Conservation (phyloP, 2,797 vertebrate genomes). For the Acrossocheilus fasciatus region DNA sequence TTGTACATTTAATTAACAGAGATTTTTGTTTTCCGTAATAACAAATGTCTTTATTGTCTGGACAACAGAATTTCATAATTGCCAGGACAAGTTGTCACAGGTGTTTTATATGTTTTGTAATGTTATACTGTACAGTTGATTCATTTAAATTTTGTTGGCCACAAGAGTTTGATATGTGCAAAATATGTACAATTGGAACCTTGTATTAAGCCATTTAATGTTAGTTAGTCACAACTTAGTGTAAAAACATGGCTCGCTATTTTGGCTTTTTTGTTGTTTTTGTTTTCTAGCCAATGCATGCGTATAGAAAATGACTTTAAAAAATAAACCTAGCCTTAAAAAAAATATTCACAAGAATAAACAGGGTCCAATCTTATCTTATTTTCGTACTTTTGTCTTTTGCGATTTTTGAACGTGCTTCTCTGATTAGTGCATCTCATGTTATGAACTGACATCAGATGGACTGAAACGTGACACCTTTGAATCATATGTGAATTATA, state of each 20-base stretch:
- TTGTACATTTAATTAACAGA: background rate
- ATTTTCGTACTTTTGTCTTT: background rate
- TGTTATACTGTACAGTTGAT: background rate
- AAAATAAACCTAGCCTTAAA: background rate
- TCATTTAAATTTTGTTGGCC: background rate
- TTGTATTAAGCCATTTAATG: background rate
- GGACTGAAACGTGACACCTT: background rate
- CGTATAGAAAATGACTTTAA: background rate
- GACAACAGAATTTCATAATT: background rate
- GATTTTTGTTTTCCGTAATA: background rate
- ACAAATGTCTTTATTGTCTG: background rate
- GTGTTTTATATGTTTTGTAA: background rate
- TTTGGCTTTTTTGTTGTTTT: background rate
- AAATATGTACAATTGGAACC: background rate
- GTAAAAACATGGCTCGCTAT: background rate
- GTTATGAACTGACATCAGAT: background rate
- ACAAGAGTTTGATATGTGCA: background rate
- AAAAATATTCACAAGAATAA: background rate
- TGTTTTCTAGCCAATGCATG: background rate
- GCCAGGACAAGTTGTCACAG: background rate
- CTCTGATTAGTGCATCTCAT: background rate
- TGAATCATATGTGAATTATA: conserved; percentile 1
- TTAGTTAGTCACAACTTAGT: background rate
- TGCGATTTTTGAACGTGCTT: background rate
- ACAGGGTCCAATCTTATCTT: background rate